Conservation (phyloP, 2,888 invertebrate genomes). For the Drosophila melanosoma region DNA sequence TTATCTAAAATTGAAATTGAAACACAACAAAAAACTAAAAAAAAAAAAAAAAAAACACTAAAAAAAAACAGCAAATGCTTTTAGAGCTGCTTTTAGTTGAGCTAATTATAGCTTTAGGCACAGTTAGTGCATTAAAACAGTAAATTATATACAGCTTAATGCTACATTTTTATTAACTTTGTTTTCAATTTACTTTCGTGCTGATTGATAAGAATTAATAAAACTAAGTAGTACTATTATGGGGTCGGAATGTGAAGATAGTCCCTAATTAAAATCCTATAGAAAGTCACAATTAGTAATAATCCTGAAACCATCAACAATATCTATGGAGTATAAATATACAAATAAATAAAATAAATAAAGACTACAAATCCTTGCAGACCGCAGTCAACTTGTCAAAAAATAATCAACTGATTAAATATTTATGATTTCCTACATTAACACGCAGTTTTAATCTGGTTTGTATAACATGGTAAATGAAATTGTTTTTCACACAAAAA, state of each 20-base stretch:
- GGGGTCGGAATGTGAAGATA: background rate
- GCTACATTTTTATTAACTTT: background rate
- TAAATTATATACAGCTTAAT: constrained; percentile 2
- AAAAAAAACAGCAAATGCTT: constrained; percentile 4
- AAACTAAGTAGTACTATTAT: background rate
- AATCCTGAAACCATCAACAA: background rate
- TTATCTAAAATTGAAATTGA: constrained; percentile 70
- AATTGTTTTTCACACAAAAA: background rate
- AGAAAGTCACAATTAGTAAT: background rate
- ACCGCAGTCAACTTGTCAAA: background rate
- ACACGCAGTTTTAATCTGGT: background rate
- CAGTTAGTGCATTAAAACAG: background rate
- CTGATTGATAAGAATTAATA: background rate
- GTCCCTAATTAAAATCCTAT: background rate
- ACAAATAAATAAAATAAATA: background rate
- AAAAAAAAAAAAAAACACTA: constrained; percentile 7
- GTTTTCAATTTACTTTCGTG: background rate
- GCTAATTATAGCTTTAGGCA: constrained; percentile 25
- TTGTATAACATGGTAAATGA: too few relatives aligned
- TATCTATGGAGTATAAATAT: background rate
- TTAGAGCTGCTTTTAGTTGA: constrained; percentile 21
- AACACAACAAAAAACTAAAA: constrained; percentile 18
- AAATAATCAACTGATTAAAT: background rate
- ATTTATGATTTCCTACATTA: background rate
- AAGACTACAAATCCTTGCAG: background rate